phyloP scores from a whole-genome alignment of 2,113 vertebrate genomes.

The Aptenodytes patagonicus region DNA sequence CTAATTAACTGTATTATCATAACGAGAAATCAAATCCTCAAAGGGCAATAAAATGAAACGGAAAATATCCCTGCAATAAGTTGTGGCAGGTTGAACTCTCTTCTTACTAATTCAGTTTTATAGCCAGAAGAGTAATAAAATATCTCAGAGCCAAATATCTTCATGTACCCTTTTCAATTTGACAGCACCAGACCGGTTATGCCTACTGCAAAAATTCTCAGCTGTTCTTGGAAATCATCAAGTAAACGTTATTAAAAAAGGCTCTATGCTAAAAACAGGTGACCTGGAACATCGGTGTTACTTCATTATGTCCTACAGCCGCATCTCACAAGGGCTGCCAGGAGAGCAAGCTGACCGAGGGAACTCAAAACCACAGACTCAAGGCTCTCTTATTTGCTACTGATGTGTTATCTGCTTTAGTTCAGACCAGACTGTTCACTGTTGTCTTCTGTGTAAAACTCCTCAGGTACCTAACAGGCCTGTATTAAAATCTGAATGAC shows the following conservation, averaged over 20 bases:
- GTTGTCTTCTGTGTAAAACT: background rate
- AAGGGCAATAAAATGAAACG: background rate
- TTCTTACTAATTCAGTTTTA: constrained; percentile 2
- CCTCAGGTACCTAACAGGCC: background rate
- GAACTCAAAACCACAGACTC: background rate
- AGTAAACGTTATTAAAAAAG: background rate
- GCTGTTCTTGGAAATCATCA: constrained; percentile 28
- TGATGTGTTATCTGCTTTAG: background rate
- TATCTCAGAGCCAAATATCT: background rate
- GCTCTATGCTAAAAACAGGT: background rate
- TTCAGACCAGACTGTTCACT: background rate
- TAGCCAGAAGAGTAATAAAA: constrained; percentile 23
- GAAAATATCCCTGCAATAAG: constrained; percentile 19
- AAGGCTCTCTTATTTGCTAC: background rate
- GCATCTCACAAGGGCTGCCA: background rate
- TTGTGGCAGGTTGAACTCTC: constrained; percentile 5
- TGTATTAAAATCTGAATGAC: background rate
- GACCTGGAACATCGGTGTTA: background rate
- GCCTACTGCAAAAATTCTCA: constrained; percentile 32
- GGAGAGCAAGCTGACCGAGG: background rate
- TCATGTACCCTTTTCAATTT: background rate
- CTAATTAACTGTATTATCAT: constrained; percentile 23
- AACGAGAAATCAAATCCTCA: background rate
- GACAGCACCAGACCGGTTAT: constrained; percentile 20
- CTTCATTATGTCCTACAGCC: background rate